Conservation (phyloP, 2,888 invertebrate species). For the Clivina fossor region DNA sequence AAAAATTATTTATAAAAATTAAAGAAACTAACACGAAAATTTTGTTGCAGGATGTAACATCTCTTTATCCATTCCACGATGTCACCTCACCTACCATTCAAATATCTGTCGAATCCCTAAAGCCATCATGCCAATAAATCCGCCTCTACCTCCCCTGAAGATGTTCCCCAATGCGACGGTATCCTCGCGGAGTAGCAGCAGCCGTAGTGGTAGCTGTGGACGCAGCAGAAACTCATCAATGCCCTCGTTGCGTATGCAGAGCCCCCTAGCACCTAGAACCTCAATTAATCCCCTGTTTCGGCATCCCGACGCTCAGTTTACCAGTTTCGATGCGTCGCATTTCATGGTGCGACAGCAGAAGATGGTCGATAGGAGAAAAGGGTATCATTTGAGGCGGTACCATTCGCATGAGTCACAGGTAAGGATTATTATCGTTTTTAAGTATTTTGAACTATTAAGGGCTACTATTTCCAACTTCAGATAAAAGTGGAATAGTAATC, state of each 20-base stretch:
- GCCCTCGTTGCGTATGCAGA: slow-evolving; percentile 48
- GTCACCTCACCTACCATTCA: background rate
- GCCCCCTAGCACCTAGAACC: slow-evolving; percentile 47
- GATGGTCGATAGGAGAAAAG: slow-evolving; percentile 36
- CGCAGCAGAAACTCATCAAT: slow-evolving; percentile 51
- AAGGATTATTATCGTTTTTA: slow-evolving; percentile 48
- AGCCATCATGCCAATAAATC: background rate
- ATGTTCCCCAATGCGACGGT: slow-evolving; percentile 50
- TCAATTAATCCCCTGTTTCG: slow-evolving; percentile 48
- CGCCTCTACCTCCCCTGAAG: slow-evolving; percentile 15
- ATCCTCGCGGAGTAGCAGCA: slow-evolving; percentile 49
- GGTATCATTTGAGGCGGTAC: slow-evolving; percentile 45
- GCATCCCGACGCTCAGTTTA: slow-evolving; percentile 46
- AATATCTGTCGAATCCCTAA: slow-evolving; percentile 2
- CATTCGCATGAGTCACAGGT: slow-evolving; percentile 54
- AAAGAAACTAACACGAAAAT: too few species aligned
- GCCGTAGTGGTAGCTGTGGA: slow-evolving; percentile 48
- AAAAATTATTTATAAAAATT: too few species aligned
- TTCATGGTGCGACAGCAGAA: slow-evolving; percentile 47
- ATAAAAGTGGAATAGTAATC: background rate
- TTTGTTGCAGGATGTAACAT: background rate
- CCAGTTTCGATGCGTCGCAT: slow-evolving; percentile 51
- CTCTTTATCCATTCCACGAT: background rate
- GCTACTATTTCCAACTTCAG: background rate
- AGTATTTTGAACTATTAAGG: too few species aligned